A percentile compares a stretch with the other conserved stretches of the same genome.
phyloP scores from a whole-genome alignment of 2,888 invertebrate species.

The Meta bourneti region DNA sequence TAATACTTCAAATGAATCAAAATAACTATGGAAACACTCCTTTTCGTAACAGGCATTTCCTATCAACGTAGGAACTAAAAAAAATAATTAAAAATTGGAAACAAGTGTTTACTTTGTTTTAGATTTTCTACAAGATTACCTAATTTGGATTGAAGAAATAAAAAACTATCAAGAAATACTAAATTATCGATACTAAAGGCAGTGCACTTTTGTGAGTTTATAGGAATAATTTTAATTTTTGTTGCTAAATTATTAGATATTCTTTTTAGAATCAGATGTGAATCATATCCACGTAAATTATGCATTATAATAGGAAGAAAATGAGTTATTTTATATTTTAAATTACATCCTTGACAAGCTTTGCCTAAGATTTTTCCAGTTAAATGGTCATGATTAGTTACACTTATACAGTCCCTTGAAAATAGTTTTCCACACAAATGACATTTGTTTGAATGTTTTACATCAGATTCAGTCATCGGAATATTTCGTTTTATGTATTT shows the following conservation, averaged over 20 bases:
- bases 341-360: neutral
- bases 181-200: slow-evolving; percentile 62
- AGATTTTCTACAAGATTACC: slow-evolving; percentile 69
- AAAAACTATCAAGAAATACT: slow-evolving; percentile 78
- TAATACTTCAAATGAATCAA: slow-evolving; percentile 7
- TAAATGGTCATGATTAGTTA: neutral
- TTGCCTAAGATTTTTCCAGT: neutral
- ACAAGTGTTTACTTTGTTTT: slow-evolving; percentile 3
- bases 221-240: slow-evolving; percentile 45
- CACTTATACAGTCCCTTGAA: neutral
- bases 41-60: slow-evolving; percentile 15
- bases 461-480: neutral
- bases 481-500: slow-evolving; percentile 3
- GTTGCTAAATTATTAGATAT: neutral
- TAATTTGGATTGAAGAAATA: slow-evolving; percentile 63
- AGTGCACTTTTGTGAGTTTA: slow-evolving; percentile 17
- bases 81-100: slow-evolving; percentile 6
- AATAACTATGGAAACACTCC: slow-evolving; percentile 35
- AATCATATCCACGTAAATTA: neutral
- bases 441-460: neutral
- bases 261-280: slow-evolving; percentile 16
- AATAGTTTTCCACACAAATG: slow-evolving; percentile 7
- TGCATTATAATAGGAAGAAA: neutral
- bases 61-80: neutral
- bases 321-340: neutral